Evolutionary conservation across 1,140 invertebrate genomes (phyloP).

Genomic region (Ruditapes philippinarum): DNA sequence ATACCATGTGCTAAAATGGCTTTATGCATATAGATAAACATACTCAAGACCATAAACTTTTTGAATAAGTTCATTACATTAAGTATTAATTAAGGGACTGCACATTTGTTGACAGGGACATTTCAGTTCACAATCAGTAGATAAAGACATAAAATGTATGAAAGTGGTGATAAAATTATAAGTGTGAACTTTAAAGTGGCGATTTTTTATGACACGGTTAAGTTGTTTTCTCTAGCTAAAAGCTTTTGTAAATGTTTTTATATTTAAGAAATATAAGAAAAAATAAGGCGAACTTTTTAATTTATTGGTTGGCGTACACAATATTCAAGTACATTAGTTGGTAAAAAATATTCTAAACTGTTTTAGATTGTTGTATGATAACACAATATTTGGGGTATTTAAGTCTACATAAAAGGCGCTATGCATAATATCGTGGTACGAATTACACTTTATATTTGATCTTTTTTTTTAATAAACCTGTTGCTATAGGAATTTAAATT

Average conservation of each 20-base stretch:
- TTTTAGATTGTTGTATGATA: no score
- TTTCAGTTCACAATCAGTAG: slow-evolving; percentile 28
- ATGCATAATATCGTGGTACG: not conserved
- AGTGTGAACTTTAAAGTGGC: slow-evolving; percentile 31
- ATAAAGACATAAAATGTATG: slow-evolving; percentile 14
- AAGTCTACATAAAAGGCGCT: not conserved
- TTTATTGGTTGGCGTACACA: not conserved
- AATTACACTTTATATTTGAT: not conserved
- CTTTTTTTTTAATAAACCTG: no score
- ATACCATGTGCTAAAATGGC: no score
- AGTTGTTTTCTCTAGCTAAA: slow-evolving; percentile 27
- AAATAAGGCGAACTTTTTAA: slow-evolving; percentile 8
- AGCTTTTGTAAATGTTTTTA: slow-evolving; percentile 30
- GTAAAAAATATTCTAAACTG: no score
- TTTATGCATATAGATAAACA: no score
- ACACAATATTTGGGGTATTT: no score
- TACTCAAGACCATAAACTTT: no score
- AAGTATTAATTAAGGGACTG: not conserved
- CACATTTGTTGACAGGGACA: not conserved
- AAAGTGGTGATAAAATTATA: not conserved
- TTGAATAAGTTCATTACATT: no score
- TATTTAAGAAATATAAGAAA: not conserved
- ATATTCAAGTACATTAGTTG: not conserved
- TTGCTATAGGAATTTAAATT: no score
- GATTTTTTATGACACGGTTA: slow-evolving; percentile 25